Evolutionary conservation across 2,113 vertebrate genomes (phyloP).

Genomic region (Rhizomys pruinosus): DNA sequence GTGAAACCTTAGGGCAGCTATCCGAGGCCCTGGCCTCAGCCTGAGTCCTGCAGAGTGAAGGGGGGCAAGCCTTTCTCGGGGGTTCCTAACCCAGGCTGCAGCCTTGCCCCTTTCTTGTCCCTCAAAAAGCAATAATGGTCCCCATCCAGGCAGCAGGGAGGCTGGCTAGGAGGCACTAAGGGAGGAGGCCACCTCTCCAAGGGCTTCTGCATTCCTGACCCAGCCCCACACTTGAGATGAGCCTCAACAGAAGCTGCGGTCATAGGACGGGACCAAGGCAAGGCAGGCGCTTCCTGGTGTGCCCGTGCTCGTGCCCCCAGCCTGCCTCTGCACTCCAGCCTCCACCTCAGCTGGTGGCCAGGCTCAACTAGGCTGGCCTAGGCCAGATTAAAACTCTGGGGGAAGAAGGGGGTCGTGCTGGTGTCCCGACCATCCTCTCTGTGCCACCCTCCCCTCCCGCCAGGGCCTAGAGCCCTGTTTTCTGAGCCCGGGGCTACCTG

Average conservation of each 20-base stretch:
- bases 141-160: slow-evolving; percentile 73
- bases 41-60: not conserved
- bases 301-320: not conserved
- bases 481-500: slow-evolving; percentile 80
- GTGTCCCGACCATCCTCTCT: slow-evolving; percentile 15
- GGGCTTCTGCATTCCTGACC: slow-evolving; percentile 59
- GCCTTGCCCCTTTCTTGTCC: slow-evolving; percentile 45
- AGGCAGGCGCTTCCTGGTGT: slow-evolving; percentile 32
- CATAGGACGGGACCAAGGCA: slow-evolving; percentile 73
- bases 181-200: slow-evolving; percentile 64
- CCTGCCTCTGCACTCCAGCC: not conserved
- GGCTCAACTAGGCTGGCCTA: not conserved
- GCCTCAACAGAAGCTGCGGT: slow-evolving; percentile 30
- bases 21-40: not conserved
- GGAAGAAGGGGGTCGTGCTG: not conserved
- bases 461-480: slow-evolving; percentile 79
- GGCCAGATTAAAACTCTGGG: not conserved
- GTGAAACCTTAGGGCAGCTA: slow-evolving; percentile 46
- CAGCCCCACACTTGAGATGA: not conserved
- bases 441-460: not conserved
- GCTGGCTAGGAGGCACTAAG: slow-evolving; percentile 24
- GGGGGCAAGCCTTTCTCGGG: not conserved
- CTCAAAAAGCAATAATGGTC: slow-evolving; percentile 86
- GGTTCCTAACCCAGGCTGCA: not conserved
- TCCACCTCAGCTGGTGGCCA: slow-evolving; percentile 31